Evolutionary conservation across 2,113 vertebrate species (phyloP).

Genomic region (Nannobrachium achirus): DNA sequence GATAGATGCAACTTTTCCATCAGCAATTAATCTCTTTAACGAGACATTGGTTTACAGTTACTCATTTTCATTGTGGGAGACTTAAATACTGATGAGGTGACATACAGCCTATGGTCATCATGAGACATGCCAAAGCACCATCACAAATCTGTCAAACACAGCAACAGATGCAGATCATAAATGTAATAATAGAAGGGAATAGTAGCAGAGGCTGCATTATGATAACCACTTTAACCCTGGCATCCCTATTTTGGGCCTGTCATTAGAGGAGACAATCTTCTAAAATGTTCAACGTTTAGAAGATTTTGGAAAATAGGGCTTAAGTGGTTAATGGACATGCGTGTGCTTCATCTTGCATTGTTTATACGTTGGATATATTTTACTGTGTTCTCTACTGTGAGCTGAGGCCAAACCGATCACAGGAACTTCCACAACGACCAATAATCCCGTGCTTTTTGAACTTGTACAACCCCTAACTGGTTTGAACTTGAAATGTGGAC

Average conservation of each 20-base stretch:
- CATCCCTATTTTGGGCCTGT: background rate
- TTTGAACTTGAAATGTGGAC: slow-evolving; percentile 59
- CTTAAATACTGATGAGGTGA: slow-evolving; percentile 33
- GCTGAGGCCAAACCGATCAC: slow-evolving; percentile 62
- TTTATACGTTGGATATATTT: slow-evolving; percentile 46
- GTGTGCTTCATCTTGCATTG: slow-evolving; percentile 14
- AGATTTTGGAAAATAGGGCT: slow-evolving; percentile 28
- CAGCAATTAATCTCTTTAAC: slow-evolving; percentile 21
- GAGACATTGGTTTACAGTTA: slow-evolving; percentile 43
- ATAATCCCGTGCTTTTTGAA: slow-evolving; percentile 26
- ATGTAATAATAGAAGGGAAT: slow-evolving; percentile 17
- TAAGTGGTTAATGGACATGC: slow-evolving; percentile 29
- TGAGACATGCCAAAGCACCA: slow-evolving; percentile 45
- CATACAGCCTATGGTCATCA: background rate
- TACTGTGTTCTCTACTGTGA: slow-evolving; percentile 63
- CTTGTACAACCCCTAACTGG: slow-evolving; percentile 57
- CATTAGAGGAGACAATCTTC: background rate
- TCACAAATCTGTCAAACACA: slow-evolving; percentile 35
- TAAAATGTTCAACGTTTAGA: background rate
- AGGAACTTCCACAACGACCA: slow-evolving; percentile 55
- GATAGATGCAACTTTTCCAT: slow-evolving; percentile 31
- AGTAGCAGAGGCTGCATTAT: slow-evolving; percentile 57
- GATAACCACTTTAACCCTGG: no score
- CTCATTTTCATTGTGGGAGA: slow-evolving; percentile 20
- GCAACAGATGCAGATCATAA: slow-evolving; percentile 24